These are phyloP conservation scores for Bucco capensis DNA, from an alignment of 2,113 vertebrate species.

Conservation along the genomic window DNA sequence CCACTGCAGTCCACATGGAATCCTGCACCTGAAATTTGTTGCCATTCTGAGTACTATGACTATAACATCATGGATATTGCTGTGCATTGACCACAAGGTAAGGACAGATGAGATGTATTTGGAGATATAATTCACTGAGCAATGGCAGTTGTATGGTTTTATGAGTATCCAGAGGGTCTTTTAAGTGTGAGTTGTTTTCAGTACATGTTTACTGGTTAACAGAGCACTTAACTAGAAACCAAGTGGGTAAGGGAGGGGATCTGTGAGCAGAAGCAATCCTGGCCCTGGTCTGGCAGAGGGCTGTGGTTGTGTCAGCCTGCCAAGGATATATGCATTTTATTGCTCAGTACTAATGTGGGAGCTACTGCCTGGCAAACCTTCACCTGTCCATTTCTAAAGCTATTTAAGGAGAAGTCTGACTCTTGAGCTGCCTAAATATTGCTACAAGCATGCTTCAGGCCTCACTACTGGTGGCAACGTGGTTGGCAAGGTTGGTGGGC, in stretches of 20 bases:
- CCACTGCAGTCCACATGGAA: background rate
- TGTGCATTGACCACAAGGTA: fast-evolving
- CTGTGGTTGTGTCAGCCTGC: background rate
- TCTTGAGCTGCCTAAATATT: background rate
- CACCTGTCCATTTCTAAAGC: background rate
- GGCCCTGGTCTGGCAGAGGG: background rate
- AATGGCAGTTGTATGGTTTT: background rate
- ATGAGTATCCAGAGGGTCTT: fast-evolving
- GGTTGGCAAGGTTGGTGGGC: background rate
- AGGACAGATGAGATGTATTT: background rate
- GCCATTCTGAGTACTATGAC: fast-evolving
- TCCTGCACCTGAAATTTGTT: background rate
- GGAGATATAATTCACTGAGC: background rate
- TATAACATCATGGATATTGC: background rate
- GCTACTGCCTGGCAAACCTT: background rate
- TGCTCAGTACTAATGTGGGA: background rate
- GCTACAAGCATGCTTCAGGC: background rate
- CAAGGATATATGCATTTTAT: background rate
- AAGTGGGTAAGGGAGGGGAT: background rate
- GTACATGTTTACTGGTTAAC: background rate
- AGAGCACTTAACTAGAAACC: background rate
- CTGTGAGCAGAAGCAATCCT: background rate
- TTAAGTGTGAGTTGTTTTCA: background rate
- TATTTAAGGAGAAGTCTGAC: background rate
- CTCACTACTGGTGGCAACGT: background rate